Evolutionary conservation across 2,797 vertebrate genomes (phyloP).

Genomic region (Argya squamiceps): DNA sequence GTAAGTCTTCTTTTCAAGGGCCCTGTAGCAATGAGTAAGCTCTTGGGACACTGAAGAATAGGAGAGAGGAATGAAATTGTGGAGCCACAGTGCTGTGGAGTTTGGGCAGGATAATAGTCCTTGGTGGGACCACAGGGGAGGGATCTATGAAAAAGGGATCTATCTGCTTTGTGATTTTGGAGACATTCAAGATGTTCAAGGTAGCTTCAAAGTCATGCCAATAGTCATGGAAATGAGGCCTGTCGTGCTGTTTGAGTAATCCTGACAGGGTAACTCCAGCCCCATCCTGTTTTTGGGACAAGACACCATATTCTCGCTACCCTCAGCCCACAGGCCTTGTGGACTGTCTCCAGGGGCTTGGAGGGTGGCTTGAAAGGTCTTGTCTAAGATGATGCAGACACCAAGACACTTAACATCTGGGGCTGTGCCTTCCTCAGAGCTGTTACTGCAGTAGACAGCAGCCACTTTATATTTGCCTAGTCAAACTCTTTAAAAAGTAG

Average conservation of each 20-base stretch:
- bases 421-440: neutral
- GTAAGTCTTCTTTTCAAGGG: neutral
- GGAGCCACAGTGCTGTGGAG: neutral
- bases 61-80: neutral
- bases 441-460: neutral
- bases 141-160: neutral
- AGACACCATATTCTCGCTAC: no score
- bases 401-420: neutral
- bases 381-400: neutral
- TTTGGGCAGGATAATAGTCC: neutral
- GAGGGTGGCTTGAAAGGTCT: fast-evolving
- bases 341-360: neutral
- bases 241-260: neutral
- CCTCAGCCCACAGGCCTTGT: neutral
- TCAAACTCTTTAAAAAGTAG: neutral
- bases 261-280: neutral
- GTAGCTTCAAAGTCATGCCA: neutral
- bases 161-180: neutral
- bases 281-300: neutral
- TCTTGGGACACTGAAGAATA: neutral
- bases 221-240: neutral
- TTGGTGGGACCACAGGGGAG: neutral
- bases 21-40: neutral
- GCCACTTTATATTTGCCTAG: neutral
- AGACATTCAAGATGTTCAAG: neutral